Evolutionary conservation across 35 echinoderm and acorn worm genomes (phyloP).

Genomic region (Stichopus chloronotus): DNA sequence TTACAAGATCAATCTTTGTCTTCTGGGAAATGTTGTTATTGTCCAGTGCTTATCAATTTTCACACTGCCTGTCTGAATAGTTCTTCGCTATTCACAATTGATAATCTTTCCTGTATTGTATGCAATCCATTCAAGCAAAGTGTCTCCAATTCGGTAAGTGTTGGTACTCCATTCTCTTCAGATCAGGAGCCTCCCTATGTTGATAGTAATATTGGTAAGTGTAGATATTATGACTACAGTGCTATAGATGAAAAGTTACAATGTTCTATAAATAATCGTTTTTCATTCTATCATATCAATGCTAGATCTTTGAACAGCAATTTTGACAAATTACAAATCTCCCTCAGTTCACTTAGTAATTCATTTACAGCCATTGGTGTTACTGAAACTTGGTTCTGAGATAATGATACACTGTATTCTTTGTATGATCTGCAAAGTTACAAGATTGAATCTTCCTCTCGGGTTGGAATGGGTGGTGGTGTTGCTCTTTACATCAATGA

Average conservation of each 20-base stretch:
- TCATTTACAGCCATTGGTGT: background rate
- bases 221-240: background rate
- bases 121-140: conserved; percentile 12
- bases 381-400: background rate
- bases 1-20: background rate
- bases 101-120: background rate
- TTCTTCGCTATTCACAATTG: background rate
- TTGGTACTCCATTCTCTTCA: background rate
- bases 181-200: background rate
- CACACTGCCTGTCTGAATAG: conserved; percentile 27
- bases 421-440: background rate
- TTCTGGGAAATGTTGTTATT: conserved; percentile 9
- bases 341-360: background rate
- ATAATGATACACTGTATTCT: conserved; percentile 20
- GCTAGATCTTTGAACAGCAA: background rate
- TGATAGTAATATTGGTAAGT: background rate
- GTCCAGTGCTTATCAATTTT: conserved; percentile 10
- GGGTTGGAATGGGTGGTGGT: conserved; percentile 13
- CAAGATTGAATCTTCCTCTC: conserved; percentile 26
- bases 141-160: background rate
- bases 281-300: background rate
- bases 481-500: conserved; percentile 10
- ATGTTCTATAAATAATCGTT: background rate
- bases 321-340: conserved; percentile 6
- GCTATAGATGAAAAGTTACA: background rate